phyloP scores from a whole-genome alignment of 1,140 invertebrate species.

The Oryctes rhinoceros region DNA sequence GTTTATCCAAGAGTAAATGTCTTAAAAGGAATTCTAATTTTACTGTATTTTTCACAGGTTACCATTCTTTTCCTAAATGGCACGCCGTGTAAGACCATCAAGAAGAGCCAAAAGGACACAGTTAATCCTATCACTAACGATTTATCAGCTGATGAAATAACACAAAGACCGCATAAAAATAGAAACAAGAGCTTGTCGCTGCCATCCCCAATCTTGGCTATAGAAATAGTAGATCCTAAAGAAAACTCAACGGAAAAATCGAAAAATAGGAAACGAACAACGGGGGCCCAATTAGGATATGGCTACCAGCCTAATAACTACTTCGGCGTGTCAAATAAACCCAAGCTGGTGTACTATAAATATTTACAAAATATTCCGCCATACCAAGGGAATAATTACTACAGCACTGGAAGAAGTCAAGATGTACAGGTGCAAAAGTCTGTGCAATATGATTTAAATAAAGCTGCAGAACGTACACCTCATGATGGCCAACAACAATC shows the following conservation, averaged over 20 bases:
- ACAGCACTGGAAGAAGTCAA: slow-evolving; percentile 2
- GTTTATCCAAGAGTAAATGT: too few relatives aligned
- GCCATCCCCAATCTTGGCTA: slow-evolving; percentile 66
- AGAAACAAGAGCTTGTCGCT: not conserved
- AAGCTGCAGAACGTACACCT: not conserved
- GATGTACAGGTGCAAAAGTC: slow-evolving; percentile 46
- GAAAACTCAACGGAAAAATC: slow-evolving; percentile 60
- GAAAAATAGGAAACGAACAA: slow-evolving; percentile 66
- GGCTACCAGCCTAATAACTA: slow-evolving; percentile 60
- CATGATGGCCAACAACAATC: not conserved
- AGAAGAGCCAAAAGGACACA: slow-evolving; percentile 1
- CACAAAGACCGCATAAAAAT: not conserved
- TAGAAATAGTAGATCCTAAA: slow-evolving; percentile 65
- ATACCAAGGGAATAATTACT: slow-evolving; percentile 47
- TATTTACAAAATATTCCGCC: slow-evolving; percentile 68
- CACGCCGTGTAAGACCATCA: not conserved
- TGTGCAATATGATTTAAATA: slow-evolving; percentile 14
- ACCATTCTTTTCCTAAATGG: not conserved
- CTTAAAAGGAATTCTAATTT: too few relatives aligned
- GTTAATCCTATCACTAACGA: not conserved
- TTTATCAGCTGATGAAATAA: not conserved
- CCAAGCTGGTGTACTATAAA: slow-evolving; percentile 68
- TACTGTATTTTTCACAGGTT: not conserved
- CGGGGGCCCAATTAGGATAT: slow-evolving; percentile 67
- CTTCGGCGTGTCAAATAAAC: slow-evolving; percentile 50